A percentile compares a stretch with the other conserved stretches of the same genome.
Evolutionary conservation across 2,888 invertebrate species (phyloP).

Genomic region (Rhimphoctona megacephalus): DNA sequence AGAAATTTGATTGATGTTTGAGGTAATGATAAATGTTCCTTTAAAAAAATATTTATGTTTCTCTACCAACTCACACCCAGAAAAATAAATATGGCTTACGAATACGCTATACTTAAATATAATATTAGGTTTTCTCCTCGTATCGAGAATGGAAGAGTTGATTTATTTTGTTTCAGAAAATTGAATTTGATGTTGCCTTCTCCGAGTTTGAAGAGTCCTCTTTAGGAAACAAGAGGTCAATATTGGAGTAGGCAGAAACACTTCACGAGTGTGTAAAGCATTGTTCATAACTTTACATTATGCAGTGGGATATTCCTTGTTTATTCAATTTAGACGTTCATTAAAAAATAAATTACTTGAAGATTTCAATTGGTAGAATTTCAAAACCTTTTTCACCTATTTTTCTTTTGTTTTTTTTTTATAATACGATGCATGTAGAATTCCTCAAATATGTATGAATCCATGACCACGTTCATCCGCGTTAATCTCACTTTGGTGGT

Average conservation of each 20-base stretch:
- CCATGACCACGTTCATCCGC: slow-evolving; percentile 4
- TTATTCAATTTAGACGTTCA: neutral
- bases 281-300: neutral
- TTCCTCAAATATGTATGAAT: neutral
- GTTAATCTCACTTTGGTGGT: slow-evolving; percentile 31
- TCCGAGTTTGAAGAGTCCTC: neutral
- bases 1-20: slow-evolving; percentile 30
- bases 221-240: neutral
- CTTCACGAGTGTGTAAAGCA: neutral
- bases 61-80: neutral
- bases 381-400: neutral
- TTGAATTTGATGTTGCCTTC: neutral
- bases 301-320: neutral
- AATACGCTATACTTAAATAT: neutral
- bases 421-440: neutral
- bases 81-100: slow-evolving; percentile 8
- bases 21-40: slow-evolving; percentile 4
- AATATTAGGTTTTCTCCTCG: slow-evolving; percentile 2
- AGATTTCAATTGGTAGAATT: neutral
- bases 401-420: neutral
- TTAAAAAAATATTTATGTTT: neutral
- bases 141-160: neutral
- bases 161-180: neutral
- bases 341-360: neutral
- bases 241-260: neutral